These are phyloP conservation scores for Plutomurus gul DNA, from an alignment of 1,140 invertebrate species.

Conservation along the genomic window DNA sequence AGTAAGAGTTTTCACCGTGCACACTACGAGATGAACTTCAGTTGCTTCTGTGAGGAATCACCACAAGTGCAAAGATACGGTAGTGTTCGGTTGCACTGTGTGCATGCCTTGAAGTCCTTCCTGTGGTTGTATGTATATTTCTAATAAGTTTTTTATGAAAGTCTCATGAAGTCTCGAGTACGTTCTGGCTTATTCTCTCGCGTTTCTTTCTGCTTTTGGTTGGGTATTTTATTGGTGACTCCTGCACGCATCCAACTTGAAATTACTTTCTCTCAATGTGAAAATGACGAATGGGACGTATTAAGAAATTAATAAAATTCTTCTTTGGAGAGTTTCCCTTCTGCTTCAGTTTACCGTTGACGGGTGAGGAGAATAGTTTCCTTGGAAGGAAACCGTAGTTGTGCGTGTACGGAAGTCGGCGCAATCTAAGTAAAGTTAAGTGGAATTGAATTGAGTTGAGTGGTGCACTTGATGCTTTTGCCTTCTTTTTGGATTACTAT, in stretches of 20 bases:
- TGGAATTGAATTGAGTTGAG: slow-evolving; percentile 1
- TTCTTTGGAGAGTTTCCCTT: neutral
- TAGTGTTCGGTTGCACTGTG: too few species aligned
- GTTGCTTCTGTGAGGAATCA: too few species aligned
- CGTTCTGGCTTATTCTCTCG: neutral
- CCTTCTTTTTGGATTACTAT: too few species aligned
- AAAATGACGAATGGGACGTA: slow-evolving; percentile 23
- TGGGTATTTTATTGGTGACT: neutral
- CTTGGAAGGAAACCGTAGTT: neutral
- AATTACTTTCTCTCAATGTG: neutral
- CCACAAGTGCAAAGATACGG: too few species aligned
- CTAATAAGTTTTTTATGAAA: too few species aligned
- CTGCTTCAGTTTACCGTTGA: neutral
- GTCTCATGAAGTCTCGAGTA: neutral
- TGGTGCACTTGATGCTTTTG: neutral
- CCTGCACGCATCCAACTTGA: neutral
- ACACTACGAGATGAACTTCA: too few species aligned
- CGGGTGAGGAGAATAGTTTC: neutral
- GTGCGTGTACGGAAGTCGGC: neutral
- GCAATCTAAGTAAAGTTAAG: neutral
- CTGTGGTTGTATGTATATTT: too few species aligned
- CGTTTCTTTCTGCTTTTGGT: neutral
- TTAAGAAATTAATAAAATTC: slow-evolving; percentile 27
- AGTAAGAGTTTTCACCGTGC: too few species aligned
- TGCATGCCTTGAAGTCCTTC: too few species aligned